Base-by-base conservation (phyloP, 2,888 invertebrate genomes). In the Serripes groenlandicus region DNA sequence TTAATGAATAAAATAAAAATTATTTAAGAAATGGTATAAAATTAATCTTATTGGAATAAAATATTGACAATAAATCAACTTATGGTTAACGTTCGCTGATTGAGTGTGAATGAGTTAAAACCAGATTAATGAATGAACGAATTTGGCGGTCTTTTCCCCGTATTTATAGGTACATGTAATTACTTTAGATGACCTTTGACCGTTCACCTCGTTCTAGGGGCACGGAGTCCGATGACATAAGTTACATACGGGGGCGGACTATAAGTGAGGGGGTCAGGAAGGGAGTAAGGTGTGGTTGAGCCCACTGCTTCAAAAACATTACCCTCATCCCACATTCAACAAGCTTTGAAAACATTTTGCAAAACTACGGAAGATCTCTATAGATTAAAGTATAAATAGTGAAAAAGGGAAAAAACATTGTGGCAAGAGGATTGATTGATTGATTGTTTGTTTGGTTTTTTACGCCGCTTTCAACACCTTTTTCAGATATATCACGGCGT, bases 91-190 rank as follows among this genome's bases (percentile, higher is more conserved):
- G 21, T 49, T 49, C 49, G 7, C 15, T 1, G 49, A 49, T 49
- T 21, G 49, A 5, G 49, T 21, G 49, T 49, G 2, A 49, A 49
- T 21, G 49, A 21, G 49, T 49, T 21, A 5, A n/a, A 49, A 49
- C 28, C 56, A 5, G 7, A 56, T 66, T 42, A 18, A 66, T 66
- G 42, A 66, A 66, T 66, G 66, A 42, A 34, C 34, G 7, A 37
- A 2, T 26, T 66, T 66, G 66, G 66, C 66, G 66, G 66, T 18
- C 23, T 37, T 23, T 30, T 23, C n/a, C n/a, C n/a, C 23, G 35
- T 66, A 26, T 66, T 66, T 66, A 66, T 66, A 66, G 37, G 66
- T 66, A 66, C 42, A 66, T 23, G 66, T 66, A 66, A 66, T 37
- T 34, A 42, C 26, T 66, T 66, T 30, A 23, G 42, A 42, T 42